Evolutionary conservation across 1,140 invertebrate species (phyloP).

Genomic region (Babylonia areolata): DNA sequence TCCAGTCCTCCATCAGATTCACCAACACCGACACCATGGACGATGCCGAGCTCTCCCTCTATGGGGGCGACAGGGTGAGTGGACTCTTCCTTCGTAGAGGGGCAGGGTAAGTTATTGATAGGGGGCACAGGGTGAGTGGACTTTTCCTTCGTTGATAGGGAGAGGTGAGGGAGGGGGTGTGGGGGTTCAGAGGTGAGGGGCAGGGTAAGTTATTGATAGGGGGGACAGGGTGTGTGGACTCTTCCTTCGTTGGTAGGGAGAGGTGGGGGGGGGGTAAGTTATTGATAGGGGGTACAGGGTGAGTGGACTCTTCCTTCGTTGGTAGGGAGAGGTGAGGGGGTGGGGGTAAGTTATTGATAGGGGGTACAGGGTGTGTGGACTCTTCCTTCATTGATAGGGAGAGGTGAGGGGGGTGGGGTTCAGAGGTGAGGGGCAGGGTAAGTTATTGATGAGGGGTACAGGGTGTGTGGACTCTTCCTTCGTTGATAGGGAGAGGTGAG

Average conservation of each 20-base stretch:
- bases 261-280: neutral
- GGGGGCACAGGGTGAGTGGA: neutral
- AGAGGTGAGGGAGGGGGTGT: too few relatives aligned
- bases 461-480: constrained; percentile 67
- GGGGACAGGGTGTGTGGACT: constrained; percentile 72
- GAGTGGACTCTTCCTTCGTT: neutral
- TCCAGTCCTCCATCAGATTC: constrained; percentile 78
- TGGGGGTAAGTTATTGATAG: neutral
- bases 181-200: too few relatives aligned
- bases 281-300: neutral
- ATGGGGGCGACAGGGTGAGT: constrained; percentile 77
- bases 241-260: neutral
- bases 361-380: too few relatives aligned
- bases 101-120: too few relatives aligned
- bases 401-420: neutral
- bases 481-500: neutral
- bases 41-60: constrained; percentile 77
- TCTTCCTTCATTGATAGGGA: neutral
- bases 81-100: neutral
- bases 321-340: constrained; percentile 52
- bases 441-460: constrained; percentile 46
- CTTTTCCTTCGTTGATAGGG: neutral
- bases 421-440: constrained; percentile 41
- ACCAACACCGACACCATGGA: constrained; percentile 75
- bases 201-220: too few relatives aligned